Percentiles rank a stretch among this genome's conserved stretches.
These are phyloP conservation scores for Tangara arthus DNA, from an alignment of 2,797 vertebrate genomes.

Conservation along the genomic window DNA sequence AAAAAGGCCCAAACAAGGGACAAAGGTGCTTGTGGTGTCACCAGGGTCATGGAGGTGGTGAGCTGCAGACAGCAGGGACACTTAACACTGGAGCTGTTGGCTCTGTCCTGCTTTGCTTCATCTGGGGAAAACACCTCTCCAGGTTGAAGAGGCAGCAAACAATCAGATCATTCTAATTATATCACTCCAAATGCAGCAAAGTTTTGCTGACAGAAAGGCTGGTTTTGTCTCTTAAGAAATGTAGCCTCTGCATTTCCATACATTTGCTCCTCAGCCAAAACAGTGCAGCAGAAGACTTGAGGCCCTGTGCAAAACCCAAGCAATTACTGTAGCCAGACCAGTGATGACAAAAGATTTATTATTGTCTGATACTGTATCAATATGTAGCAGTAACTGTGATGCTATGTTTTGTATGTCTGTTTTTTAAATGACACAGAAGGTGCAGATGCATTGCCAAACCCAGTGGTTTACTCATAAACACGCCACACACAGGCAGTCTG, in stretches of 20 bases:
- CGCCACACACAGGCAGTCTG: not conserved
- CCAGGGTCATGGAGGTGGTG: rapidly evolving
- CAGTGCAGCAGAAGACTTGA: not conserved
- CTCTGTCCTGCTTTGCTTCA: not conserved
- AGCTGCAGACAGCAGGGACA: rapidly evolving
- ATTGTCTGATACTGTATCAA: conserved; percentile 28
- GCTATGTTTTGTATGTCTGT: not conserved
- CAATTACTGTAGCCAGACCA: not conserved
- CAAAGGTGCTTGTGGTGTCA: not conserved
- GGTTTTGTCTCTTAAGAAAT: not conserved
- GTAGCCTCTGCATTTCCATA: not conserved
- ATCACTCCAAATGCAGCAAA: not conserved
- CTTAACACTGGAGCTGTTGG: not conserved
- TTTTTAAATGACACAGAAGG: not conserved
- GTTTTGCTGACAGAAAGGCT: not conserved
- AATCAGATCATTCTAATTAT: not conserved
- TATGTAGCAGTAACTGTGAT: conserved; percentile 55
- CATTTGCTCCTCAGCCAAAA: not conserved
- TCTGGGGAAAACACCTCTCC: not conserved
- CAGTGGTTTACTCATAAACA: not conserved
- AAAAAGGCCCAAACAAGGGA: not conserved
- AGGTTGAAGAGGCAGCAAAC: not conserved
- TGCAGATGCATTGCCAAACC: not conserved
- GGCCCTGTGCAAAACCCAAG: not conserved
- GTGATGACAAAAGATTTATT: not conserved